These are phyloP conservation scores for Sebastes paucispinis DNA, from an alignment of 2,797 vertebrate species.

Conservation along the genomic window DNA sequence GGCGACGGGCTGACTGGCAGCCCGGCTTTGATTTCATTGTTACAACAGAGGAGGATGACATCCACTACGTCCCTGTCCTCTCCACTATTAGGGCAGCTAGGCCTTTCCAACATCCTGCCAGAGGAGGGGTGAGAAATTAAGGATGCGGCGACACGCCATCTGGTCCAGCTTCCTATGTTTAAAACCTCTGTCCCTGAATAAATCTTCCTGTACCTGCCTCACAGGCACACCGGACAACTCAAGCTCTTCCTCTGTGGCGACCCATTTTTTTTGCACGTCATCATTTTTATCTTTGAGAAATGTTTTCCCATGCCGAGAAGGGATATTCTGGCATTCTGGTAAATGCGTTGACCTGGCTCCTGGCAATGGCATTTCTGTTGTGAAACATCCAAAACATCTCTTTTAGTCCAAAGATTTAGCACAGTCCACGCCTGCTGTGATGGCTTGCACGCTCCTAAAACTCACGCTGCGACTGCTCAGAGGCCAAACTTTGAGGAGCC, in stretches of 20 bases:
- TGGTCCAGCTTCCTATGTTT: conserved; percentile 82
- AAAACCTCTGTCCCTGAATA: conserved; percentile 74
- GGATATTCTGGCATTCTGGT: conserved; percentile 37
- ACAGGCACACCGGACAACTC: conserved; percentile 75
- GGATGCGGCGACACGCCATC: conserved; percentile 80
- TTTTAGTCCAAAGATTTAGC: conserved; percentile 24
- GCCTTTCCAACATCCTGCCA: conserved; percentile 82
- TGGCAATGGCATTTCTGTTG: conserved; percentile 7
- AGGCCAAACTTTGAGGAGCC: conserved; percentile 37
- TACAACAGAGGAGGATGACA: conserved; percentile 71
- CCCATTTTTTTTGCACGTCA: conserved; percentile 64
- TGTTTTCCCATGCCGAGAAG: conserved; percentile 51
- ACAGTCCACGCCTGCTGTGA: conserved; percentile 17
- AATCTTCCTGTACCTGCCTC: conserved; percentile 83
- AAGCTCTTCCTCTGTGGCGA: conserved; percentile 70
- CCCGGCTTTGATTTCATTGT: conserved; percentile 81
- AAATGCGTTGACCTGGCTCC: conserved; percentile 8
- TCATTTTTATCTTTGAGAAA: conserved; percentile 70
- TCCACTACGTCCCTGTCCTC: conserved; percentile 64
- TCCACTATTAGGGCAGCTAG: conserved; percentile 60
- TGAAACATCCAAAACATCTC: conserved; percentile 22
- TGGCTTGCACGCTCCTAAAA: conserved; percentile 24
- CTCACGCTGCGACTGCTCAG: conserved; percentile 24
- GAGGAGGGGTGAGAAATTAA: conserved; percentile 68
- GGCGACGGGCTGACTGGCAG: conserved; percentile 74